Percentiles rank a stretch among this genome's conserved stretches.
Conservation (phyloP, 1,140 invertebrate genomes). For the Drosophila sp. region DNA sequence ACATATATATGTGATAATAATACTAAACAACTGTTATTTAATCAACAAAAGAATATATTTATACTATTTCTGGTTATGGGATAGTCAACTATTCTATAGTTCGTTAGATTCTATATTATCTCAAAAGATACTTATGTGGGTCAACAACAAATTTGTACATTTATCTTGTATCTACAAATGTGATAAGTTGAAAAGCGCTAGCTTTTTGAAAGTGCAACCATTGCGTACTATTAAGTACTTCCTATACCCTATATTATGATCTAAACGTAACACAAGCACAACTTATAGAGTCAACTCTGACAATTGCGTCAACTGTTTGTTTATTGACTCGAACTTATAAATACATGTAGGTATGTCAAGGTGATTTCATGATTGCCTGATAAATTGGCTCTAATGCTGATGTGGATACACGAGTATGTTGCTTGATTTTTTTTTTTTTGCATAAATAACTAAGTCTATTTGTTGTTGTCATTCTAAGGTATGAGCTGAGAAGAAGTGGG, state of each 20-base stretch:
- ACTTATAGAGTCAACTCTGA: conserved; percentile 23
- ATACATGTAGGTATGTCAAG: conserved; percentile 72
- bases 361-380: conserved; percentile 61
- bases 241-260: conserved; percentile 10
- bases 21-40: conserved; percentile 32
- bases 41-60: conserved; percentile 6
- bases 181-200: conserved; percentile 1
- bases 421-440: conserved; percentile 55
- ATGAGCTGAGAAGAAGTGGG: conserved; percentile 38
- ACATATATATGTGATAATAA: conserved; percentile 39
- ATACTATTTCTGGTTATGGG: conserved; percentile 16
- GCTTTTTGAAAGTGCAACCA: neutral
- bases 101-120: neutral
- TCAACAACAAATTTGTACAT: neutral
- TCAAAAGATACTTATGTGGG: neutral
- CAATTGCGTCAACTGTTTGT: conserved; percentile 53
- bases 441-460: conserved; percentile 51
- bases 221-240: neutral
- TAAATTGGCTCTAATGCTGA: conserved; percentile 64
- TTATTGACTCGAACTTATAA: conserved; percentile 42
- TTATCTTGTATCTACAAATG: conserved; percentile 2
- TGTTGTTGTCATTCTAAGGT: conserved; percentile 21
- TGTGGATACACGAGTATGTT: conserved; percentile 27
- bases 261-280: too few species aligned
- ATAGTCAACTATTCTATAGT: neutral